Evolutionary conservation across 92 coral and sea anemone genomes (phyloP).

Genomic region (Pocillopora grandis): DNA sequence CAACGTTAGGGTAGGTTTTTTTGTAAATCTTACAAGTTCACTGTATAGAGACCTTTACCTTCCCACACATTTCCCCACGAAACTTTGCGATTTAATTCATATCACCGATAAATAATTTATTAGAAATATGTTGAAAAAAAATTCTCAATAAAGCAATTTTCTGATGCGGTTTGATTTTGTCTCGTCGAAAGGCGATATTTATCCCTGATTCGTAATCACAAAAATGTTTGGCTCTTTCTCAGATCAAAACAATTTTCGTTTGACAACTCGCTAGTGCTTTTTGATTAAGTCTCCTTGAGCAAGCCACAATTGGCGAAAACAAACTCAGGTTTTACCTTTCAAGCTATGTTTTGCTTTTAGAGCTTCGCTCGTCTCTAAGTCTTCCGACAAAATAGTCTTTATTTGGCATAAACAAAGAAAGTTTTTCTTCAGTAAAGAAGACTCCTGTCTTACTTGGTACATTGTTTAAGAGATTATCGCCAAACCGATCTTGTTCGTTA

Average conservation of each 20-base stretch:
- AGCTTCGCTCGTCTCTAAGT: background rate
- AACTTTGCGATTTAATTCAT: background rate
- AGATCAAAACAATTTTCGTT: background rate
- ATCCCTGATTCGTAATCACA: background rate
- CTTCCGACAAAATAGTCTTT: background rate
- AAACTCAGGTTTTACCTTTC: background rate
- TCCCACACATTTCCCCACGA: background rate
- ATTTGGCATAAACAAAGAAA: background rate
- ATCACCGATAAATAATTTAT: conserved; percentile 15
- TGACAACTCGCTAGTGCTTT: background rate
- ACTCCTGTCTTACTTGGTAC: too few relatives aligned
- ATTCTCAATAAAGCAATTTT: background rate
- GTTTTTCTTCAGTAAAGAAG: background rate
- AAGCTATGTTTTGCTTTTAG: background rate
- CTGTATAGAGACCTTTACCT: background rate
- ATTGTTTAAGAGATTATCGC: background rate
- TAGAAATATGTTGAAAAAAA: background rate
- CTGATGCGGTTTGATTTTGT: background rate
- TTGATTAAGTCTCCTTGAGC: background rate
- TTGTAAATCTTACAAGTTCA: background rate
- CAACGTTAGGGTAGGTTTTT: background rate
- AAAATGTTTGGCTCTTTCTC: background rate
- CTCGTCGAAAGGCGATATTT: background rate
- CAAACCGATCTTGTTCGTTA: background rate
- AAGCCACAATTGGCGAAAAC: background rate